These are phyloP conservation scores for Notamacropus eugenii DNA, from an alignment of 2,797 vertebrate species.

Conservation along the genomic window DNA sequence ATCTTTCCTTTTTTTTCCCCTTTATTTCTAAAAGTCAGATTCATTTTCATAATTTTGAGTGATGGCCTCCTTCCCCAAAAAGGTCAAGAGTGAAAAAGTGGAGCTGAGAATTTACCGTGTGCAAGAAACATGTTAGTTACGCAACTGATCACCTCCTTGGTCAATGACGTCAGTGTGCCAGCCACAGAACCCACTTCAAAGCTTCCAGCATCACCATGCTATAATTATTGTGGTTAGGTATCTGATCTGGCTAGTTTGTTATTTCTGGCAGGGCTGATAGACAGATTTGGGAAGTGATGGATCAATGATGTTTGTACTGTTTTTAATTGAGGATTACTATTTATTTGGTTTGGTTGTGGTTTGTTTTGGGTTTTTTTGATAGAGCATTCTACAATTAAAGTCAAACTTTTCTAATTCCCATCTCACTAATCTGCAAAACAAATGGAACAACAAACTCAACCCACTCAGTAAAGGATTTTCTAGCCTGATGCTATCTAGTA, in stretches of 20 bases:
- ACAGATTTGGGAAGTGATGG: slow-evolving; percentile 11
- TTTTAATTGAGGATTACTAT: slow-evolving; percentile 49
- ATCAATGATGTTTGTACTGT: slow-evolving; percentile 12
- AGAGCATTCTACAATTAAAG: slow-evolving; percentile 30
- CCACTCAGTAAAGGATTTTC: slow-evolving; percentile 42
- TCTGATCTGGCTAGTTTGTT: slow-evolving; percentile 42
- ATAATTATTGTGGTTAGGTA: slow-evolving; percentile 12
- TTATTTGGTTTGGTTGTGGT: not conserved
- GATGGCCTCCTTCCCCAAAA: slow-evolving; percentile 36
- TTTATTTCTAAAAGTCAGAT: not conserved
- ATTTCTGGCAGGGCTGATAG: slow-evolving; percentile 45
- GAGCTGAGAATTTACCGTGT: not conserved
- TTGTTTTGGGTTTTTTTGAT: slow-evolving; percentile 22
- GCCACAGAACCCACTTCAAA: not conserved
- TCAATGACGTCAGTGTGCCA: not conserved
- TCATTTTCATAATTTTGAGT: slow-evolving; percentile 24
- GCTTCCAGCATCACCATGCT: not conserved
- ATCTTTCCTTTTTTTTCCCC: slow-evolving; percentile 29
- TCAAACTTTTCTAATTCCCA: slow-evolving; percentile 42
- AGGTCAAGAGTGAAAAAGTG: not conserved
- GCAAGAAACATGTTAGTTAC: not conserved
- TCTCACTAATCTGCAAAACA: slow-evolving; percentile 32
- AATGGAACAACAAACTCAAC: slow-evolving; percentile 46
- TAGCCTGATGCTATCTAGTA: not conserved
- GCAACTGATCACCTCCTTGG: not conserved